A percentile compares a stretch with the other conserved stretches of the same genome.
Evolutionary conservation across 1,140 invertebrate species (phyloP).

Genomic region (Drosophila neocordata): DNA sequence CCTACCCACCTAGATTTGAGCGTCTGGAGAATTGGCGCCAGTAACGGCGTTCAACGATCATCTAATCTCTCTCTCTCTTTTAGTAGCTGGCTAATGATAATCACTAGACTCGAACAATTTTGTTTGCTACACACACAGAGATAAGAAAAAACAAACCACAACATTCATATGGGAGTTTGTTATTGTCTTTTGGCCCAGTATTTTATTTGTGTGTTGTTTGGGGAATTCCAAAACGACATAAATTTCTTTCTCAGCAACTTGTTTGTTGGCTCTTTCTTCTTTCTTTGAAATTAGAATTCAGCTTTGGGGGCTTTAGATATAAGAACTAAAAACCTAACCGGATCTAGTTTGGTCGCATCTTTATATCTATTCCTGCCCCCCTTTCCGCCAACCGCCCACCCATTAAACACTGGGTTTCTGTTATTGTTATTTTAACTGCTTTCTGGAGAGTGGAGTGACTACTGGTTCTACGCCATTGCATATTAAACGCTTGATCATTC

Average conservation of each 20-base stretch:
- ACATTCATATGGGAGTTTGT: conserved; percentile 61
- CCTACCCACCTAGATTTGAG: not conserved
- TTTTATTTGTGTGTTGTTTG: conserved; percentile 39
- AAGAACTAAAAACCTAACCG: conserved; percentile 61
- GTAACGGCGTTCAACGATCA: not conserved
- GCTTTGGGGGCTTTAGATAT: conserved; percentile 33
- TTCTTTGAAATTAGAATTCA: conserved; percentile 39
- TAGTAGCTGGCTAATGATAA: conserved; percentile 9
- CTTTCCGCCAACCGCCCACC: no score
- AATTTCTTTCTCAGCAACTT: conserved; percentile 55
- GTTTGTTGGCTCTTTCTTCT: conserved; percentile 60
- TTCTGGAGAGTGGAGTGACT: conserved; percentile 46
- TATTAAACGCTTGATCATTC: conserved; percentile 44
- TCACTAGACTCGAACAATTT: conserved; percentile 28
- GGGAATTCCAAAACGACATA: conserved; percentile 65
- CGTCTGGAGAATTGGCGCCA: conserved; percentile 4
- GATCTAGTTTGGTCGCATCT: conserved; percentile 63
- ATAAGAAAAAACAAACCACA: not conserved
- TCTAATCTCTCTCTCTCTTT: conserved; percentile 1
- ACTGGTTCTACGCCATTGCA: conserved; percentile 73
- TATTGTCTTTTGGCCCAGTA: conserved; percentile 68
- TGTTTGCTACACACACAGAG: conserved; percentile 56
- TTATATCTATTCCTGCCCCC: conserved; percentile 10
- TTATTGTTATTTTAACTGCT: conserved; percentile 37
- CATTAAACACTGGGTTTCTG: conserved; percentile 2